Evolutionary conservation across 2,797 vertebrate species (phyloP), one percentile per base, ranked within the genome.

Genomic region (Pygocentrus nattereri): DNA sequence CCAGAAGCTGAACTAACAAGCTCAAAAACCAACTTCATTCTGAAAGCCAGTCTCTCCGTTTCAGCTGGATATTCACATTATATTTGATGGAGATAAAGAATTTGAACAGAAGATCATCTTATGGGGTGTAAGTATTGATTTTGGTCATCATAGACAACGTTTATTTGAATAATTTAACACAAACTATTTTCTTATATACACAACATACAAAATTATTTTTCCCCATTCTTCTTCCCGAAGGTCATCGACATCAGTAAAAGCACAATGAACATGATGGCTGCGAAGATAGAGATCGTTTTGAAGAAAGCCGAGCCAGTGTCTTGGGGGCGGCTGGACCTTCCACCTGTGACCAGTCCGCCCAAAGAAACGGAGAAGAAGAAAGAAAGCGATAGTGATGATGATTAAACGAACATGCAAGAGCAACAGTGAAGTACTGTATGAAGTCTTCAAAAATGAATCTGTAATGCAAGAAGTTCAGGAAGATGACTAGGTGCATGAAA

Each of bases 71-170:
- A 97, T 99, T 54, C 95, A 95, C 76, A 92, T 99, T 83, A 90
- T 97, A 83, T 99, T 99, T 92, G 97, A 99, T 88, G 96, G 97
- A 71, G 97, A 98, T 83, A 98, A 99, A 84, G 95, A 98, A 87
- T 99, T 99, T 93, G 93, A 95, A 89, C 96, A 95, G 89, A 95
- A 93, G 79, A 94, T 99, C 87, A 96, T 91, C 88, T 92, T 99
- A 87, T 99, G 98, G 98, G 97, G 98, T 80, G 98, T 99, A 95
- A 99, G 98, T 97, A 31, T 10, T 38, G 62, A 64, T 31, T 1
- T 23, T n/a, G 0, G 5, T 58, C 58, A 23, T 5, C 3, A 27
- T 34, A 6, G 25, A 12, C 34, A 3, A 44, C 12, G 41, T 10
- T 65, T 38, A 1, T 21, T 67, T 44, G 0, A 34, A 65, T 38